Evolutionary conservation across 2,797 vertebrate genomes (phyloP).

Genomic region (Notolepis coatsorum): DNA sequence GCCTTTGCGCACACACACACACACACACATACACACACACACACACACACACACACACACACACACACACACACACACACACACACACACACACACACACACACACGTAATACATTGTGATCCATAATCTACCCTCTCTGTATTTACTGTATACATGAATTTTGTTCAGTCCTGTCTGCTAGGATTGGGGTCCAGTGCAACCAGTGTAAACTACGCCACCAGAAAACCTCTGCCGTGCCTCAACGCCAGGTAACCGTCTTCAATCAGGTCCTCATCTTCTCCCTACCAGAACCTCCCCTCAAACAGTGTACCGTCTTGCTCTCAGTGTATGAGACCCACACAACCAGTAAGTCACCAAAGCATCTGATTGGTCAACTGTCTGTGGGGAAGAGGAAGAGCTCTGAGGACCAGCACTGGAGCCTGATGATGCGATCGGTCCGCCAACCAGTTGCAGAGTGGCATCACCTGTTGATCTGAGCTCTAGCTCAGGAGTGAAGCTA

Average conservation of each 20-base stretch:
- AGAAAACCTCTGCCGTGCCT: constrained; percentile 73
- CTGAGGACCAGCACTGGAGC: constrained; percentile 78
- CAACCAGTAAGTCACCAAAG: no score
- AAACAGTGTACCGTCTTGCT: no score
- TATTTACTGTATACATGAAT: constrained; percentile 15
- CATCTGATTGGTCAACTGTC: no score
- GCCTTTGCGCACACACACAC: no score
- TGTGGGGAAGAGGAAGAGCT: constrained; percentile 67
- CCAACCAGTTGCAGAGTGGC: constrained; percentile 80
- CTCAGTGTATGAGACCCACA: no score
- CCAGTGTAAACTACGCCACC: constrained; percentile 75
- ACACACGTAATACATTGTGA: background rate
- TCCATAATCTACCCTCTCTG: background rate
- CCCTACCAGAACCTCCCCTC: no score
- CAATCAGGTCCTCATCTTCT: constrained; percentile 83
- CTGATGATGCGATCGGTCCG: constrained; percentile 81
- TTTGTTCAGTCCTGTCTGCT: constrained; percentile 70
- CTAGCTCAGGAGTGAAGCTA: no score
- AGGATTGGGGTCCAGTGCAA: constrained; percentile 81
- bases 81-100: background rate
- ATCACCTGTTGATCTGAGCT: constrained; percentile 74
- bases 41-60: background rate
- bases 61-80: constrained; percentile 1
- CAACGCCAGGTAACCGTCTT: constrained; percentile 56
- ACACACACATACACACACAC: background rate